phyloP scores from a whole-genome alignment of 2,888 invertebrate species.

The Entomobrya proxima region DNA sequence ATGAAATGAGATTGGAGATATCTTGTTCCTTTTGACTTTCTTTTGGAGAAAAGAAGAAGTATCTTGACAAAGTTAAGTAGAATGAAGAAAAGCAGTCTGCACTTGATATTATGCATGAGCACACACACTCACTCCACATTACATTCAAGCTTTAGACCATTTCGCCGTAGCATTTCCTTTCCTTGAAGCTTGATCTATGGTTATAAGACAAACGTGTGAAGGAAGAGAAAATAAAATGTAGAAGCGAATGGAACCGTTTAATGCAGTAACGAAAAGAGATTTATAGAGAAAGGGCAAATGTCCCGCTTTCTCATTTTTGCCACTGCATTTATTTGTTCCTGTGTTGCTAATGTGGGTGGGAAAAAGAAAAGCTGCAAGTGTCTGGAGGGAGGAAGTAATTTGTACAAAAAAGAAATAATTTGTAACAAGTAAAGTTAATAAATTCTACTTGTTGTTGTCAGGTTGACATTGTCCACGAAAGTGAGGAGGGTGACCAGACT shows the following conservation, averaged over 20 bases:
- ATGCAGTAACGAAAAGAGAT: too few relatives aligned
- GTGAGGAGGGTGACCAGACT: constrained; percentile 88
- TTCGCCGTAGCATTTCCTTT: too few relatives aligned
- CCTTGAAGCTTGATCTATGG: not conserved
- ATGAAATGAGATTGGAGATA: constrained; percentile 10
- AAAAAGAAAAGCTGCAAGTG: too few relatives aligned
- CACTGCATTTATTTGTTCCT: too few relatives aligned
- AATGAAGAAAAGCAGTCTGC: not conserved
- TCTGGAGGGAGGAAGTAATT: not conserved
- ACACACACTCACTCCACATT: not conserved
- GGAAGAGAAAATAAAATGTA: too few relatives aligned
- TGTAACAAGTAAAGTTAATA: not conserved
- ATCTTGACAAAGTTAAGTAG: constrained; percentile 10
- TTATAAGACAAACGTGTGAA: too few relatives aligned
- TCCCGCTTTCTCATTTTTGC: not conserved
- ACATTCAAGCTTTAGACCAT: not conserved
- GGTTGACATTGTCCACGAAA: constrained; percentile 86
- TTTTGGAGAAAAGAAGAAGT: too few relatives aligned
- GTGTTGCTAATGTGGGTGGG: too few relatives aligned
- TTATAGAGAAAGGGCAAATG: too few relatives aligned
- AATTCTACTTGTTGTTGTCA: too few relatives aligned
- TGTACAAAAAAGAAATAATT: not conserved
- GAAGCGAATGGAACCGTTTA: too few relatives aligned
- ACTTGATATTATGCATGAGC: constrained; percentile 30
- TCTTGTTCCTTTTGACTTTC: not conserved